phyloP scores from a whole-genome alignment of 2,113 vertebrate species.

The Urocitellus parryii region DNA sequence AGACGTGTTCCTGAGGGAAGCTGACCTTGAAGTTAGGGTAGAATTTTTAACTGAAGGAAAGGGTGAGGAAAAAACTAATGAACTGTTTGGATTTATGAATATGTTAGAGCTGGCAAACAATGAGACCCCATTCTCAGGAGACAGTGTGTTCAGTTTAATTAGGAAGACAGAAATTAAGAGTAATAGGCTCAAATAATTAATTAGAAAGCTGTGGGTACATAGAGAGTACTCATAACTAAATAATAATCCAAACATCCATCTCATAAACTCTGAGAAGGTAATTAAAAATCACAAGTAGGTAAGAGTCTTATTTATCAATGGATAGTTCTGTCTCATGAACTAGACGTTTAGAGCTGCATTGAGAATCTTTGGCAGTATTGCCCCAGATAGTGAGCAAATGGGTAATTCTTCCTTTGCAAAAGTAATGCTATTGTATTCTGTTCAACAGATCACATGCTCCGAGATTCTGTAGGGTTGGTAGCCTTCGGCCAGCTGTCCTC shows the following conservation, averaged over 20 bases:
- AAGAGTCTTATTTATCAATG: conserved; percentile 52
- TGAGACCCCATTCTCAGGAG: not conserved
- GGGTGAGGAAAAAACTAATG: not conserved
- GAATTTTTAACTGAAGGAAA: conserved; percentile 18
- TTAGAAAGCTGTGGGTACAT: conserved; percentile 50
- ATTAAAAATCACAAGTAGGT: conserved; percentile 58
- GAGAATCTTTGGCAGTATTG: not conserved
- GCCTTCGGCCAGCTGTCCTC: not conserved
- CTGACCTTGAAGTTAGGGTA: not conserved
- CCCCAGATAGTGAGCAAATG: not conserved
- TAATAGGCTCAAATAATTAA: conserved; percentile 64
- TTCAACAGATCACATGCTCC: not conserved
- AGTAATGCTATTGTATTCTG: conserved; percentile 11
- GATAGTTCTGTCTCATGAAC: not conserved
- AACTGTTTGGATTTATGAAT: conserved; percentile 20
- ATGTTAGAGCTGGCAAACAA: conserved; percentile 37
- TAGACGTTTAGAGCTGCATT: not conserved
- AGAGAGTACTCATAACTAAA: conserved; percentile 36
- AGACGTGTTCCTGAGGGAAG: not conserved
- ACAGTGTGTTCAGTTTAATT: conserved; percentile 62
- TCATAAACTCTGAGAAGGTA: not conserved
- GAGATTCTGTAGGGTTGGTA: not conserved
- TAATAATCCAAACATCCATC: conserved; percentile 38
- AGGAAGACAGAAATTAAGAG: conserved; percentile 69
- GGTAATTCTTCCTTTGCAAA: conserved; percentile 1